These are phyloP conservation scores for Chloebia gouldiae DNA, from an alignment of 2,113 vertebrate species.

Conservation along the genomic window DNA sequence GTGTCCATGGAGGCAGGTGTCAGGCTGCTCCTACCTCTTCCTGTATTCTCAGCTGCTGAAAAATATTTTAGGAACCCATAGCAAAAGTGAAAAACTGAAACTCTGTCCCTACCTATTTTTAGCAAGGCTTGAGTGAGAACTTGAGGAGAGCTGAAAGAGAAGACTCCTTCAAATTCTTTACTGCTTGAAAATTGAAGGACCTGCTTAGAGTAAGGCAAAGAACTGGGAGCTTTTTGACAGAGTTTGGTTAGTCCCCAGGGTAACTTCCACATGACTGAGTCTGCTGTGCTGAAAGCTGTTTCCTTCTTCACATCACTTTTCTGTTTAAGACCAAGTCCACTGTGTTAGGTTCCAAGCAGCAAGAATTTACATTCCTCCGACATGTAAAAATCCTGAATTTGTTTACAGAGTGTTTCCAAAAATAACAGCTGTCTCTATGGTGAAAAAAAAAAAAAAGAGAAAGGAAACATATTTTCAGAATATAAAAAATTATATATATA, in stretches of 20 bases:
- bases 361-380: neutral
- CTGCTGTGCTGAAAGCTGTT: conserved; percentile 32
- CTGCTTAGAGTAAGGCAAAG: neutral
- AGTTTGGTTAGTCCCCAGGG: neutral
- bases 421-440: neutral
- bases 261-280: conserved; percentile 1
- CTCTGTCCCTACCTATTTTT: neutral
- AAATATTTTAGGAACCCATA: neutral
- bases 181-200: conserved; percentile 12
- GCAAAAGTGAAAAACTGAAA: neutral
- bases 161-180: conserved; percentile 46
- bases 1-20: neutral
- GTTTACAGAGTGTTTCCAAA: neutral
- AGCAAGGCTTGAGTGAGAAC: neutral
- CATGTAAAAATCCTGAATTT: neutral
- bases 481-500: too few species aligned
- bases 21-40: neutral
- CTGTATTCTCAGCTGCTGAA: neutral
- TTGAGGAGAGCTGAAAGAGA: conserved; percentile 28
- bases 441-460: neutral
- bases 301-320: neutral
- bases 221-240: neutral
- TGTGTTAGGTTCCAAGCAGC: neutral
- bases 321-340: neutral
- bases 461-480: neutral